Evolutionary conservation across 1,140 invertebrate species (phyloP), one percentile per base, ranked within the genome.

Genomic region (Bombus cullumanus): DNA sequence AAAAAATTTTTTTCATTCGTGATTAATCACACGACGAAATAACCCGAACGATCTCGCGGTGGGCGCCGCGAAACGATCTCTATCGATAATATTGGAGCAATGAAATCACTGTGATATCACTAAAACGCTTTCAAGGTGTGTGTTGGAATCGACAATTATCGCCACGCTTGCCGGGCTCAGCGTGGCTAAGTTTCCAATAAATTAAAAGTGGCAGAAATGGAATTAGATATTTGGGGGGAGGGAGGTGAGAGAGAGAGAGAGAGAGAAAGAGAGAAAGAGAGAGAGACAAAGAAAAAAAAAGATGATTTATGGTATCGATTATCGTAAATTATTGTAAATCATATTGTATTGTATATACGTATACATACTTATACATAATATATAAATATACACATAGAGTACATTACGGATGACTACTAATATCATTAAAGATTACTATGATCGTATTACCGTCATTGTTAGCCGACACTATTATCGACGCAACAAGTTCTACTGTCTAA

Each of bases 41-140:
- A 76, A 81, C 71, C 53, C 37, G 64, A 83, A 91, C 87, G 90
- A 90, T 91, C 76, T 76, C 85, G 89, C 87, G 78, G 43, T 64
- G 28, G 57, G 62, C 43, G 62, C 74, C 86, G 90, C 88, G 69
- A 90, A 83, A 91, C 91, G 91, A 93, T 93, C 92, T 94, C 93
- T 94, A 94, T 94, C 91, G 92, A 95, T 95, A 94, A 94, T 94
- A 95, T 95, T 95, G 94, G 94, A 95, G 94, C 94, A 95, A 95
- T 95, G 94, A 95, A 95, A 94, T 95, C 94, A 95, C 94, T 95
- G 94, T 95, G 94, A 95, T 95, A 95, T 95, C 94, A 94, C 94
- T 95, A 94, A 95, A 95, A 94, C 94, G 94, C 94, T 95, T 95
- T 95, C 92, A 94, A 95, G 92, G 89, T 94, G 92, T 94, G 92